Evolutionary conservation across 2,797 vertebrate genomes (phyloP).

Genomic region (Thripadectes ignobilis): DNA sequence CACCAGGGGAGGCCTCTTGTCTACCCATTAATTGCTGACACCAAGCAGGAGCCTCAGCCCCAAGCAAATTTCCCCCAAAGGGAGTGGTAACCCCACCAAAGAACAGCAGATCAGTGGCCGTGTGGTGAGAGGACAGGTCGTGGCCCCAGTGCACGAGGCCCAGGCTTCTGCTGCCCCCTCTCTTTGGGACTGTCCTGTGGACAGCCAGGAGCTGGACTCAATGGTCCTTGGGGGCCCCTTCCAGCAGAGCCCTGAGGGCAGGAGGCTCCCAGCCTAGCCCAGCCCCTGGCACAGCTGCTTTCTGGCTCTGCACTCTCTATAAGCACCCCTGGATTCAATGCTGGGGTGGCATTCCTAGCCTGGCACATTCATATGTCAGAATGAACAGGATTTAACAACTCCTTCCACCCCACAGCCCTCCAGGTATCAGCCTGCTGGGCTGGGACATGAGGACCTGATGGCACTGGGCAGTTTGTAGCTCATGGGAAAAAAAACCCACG

Average conservation of each 20-base stretch:
- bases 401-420: background rate
- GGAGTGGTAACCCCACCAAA: background rate
- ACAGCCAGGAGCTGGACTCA: background rate
- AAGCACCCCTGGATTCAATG: background rate
- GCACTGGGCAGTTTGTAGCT: background rate
- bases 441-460: background rate
- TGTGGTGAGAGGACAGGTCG: background rate
- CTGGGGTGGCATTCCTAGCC: background rate
- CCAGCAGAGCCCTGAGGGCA: background rate
- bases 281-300: background rate
- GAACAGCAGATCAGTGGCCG: background rate
- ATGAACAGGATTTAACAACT: background rate
- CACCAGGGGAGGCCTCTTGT: background rate
- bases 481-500: background rate
- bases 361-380: background rate
- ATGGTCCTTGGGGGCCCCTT: background rate
- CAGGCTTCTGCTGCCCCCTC: background rate
- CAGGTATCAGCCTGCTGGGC: conserved; percentile 1
- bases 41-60: background rate
- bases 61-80: background rate
- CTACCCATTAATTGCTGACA: background rate
- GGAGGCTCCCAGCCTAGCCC: background rate
- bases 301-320: background rate
- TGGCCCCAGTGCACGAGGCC: background rate
- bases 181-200: accelerated